Evolutionary conservation across 1,140 invertebrate genomes (phyloP), one percentile per base, ranked within the genome.

Genomic region (Drosophila ercepeae): DNA sequence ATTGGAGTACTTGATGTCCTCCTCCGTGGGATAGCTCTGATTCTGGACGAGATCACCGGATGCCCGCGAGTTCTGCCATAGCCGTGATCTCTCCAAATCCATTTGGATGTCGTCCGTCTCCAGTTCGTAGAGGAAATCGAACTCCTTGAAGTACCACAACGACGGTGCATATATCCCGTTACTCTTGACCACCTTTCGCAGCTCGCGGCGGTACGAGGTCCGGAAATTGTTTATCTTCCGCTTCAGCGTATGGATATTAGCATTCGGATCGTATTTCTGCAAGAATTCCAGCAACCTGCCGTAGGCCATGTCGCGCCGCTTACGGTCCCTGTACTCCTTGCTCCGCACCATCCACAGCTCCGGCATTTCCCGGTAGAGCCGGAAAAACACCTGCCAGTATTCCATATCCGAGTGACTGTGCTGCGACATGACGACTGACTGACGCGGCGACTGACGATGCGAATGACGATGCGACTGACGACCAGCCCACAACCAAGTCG

Each of bases 161-260:
- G 69, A 44, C 0, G 82, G 82, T 3, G 29, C 44, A 48, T 88
- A 88, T 0, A 46, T 19, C 1, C 60, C 41, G 1, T 14, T 16
- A 13, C 63, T 86, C 0, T 51, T 42, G 2, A 67, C 16, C 6
- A 86, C 67, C 29, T 86, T 86, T 0, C 82, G 64, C 27, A 88
- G 36, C 51, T 86, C 82, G 4, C 82, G 54, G 0, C 82, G 77
- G 9, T 82, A 86, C 14, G 82, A 82, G 11, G 77, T 81, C 2
- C 82, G 77, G 2, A 86, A 34, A 63, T 81, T 88, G 64, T 86
- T 86, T 1, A 86, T 86, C 25, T 86, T 86, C 0, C 82, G 52
- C 46, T 86, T 86, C 0, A 86, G 46, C 42, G 72, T 59, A 13
- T 88, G 69, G 0, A 67, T 71, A 25, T 88, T 86, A 1, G 69